Evolutionary conservation across 2,797 vertebrate genomes (phyloP).

Genomic region (Lacerta agilis): DNA sequence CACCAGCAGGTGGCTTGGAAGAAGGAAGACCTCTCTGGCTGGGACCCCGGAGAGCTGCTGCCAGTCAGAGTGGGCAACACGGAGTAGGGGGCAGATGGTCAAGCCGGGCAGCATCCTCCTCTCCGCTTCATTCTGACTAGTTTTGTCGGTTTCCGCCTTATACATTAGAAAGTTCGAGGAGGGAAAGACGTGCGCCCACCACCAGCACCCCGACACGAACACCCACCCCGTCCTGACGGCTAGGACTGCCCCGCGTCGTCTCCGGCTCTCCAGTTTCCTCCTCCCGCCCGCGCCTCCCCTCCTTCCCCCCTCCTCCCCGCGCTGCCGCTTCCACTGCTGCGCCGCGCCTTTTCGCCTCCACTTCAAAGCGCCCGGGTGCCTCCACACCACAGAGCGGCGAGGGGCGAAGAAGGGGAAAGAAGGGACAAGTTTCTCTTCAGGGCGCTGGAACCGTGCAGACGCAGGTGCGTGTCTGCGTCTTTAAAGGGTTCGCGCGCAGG

Average conservation of each 20-base stretch:
- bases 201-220: background rate
- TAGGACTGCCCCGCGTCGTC: background rate
- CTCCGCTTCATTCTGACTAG: background rate
- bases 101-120: too few relatives aligned
- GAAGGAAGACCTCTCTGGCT: background rate
- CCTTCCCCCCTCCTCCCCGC: background rate
- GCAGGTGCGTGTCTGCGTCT: conserved; percentile 21
- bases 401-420: background rate
- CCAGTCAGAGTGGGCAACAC: background rate
- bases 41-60: background rate
- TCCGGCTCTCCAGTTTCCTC: background rate
- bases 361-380: background rate
- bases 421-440: background rate
- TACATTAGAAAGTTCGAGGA: background rate
- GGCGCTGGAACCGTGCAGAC: too few relatives aligned
- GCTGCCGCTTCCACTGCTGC: background rate
- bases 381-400: background rate
- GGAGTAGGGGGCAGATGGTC: too few relatives aligned
- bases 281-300: background rate
- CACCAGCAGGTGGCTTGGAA: background rate
- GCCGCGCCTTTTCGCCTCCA: background rate
- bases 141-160: background rate
- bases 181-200: background rate
- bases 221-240: background rate
- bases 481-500: background rate